phyloP scores from a whole-genome alignment of 2,113 vertebrate genomes.

The Stegostoma tigrinum region DNA sequence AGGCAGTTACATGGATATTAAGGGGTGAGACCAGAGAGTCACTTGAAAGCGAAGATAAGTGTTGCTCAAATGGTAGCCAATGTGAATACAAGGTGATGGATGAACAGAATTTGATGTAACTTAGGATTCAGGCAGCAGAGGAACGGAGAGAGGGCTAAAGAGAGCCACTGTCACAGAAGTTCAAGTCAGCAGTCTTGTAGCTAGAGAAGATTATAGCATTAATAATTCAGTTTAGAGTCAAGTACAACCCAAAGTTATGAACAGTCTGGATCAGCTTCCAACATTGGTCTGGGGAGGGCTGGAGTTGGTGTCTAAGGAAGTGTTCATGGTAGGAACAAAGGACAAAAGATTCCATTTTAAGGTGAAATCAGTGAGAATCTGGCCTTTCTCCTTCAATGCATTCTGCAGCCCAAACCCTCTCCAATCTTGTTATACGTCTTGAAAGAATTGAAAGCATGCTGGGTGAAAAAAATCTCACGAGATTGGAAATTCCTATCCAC shows the following conservation, averaged over 20 bases:
- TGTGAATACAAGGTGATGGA: not conserved
- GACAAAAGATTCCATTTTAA: not conserved
- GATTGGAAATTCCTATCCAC: not conserved
- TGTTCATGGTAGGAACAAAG: not conserved
- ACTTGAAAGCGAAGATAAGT: not conserved
- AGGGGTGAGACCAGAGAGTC: not conserved
- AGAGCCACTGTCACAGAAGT: not conserved
- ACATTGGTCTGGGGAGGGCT: not conserved
- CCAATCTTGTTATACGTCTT: not conserved
- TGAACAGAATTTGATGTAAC: not conserved
- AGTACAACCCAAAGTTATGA: not conserved
- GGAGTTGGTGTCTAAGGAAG: not conserved
- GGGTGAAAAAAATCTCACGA: not conserved
- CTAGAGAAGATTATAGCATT: not conserved
- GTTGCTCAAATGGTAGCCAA: not conserved
- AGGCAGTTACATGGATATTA: not conserved
- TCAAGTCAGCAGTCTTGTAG: not conserved
- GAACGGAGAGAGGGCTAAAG: too few relatives aligned
- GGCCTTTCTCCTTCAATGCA: not conserved
- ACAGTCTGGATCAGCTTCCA: not conserved
- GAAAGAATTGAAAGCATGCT: not conserved
- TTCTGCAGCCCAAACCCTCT: not conserved
- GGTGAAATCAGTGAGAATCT: not conserved
- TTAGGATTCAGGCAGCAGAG: not conserved
- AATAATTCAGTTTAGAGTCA: not conserved